Evolutionary conservation across 2,113 vertebrate genomes (phyloP).

Genomic region (Calonectris borealis): DNA sequence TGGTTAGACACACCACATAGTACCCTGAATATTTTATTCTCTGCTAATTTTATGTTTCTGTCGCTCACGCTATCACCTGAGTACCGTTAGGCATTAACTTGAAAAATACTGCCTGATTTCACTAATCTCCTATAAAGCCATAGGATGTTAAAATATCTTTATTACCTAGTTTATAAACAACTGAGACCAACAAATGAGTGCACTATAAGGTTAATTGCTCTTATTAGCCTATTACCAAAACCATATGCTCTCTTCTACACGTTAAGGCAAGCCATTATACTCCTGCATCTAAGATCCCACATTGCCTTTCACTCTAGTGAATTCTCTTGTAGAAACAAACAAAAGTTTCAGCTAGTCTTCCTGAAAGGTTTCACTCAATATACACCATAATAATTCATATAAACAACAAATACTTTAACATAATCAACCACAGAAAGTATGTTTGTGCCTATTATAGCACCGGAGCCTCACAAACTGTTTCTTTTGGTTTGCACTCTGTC

Average conservation of each 20-base stretch:
- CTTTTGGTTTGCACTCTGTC: neutral
- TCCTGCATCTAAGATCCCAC: neutral
- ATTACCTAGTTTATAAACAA: conserved; percentile 62
- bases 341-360: neutral
- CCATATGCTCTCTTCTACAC: conserved; percentile 23
- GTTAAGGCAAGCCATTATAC: neutral
- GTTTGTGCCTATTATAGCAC: neutral
- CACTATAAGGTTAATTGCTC: conserved; percentile 53
- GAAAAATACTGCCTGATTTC: neutral
- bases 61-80: neutral
- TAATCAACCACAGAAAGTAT: neutral
- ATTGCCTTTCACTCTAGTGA: neutral
- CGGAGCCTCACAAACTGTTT: rapidly evolving
- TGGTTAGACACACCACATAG: neutral
- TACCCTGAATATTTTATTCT: neutral
- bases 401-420: neutral
- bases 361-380: neutral
- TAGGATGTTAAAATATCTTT: conserved; percentile 48
- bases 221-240: conserved; percentile 54
- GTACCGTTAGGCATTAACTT: neutral
- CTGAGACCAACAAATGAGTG: conserved; percentile 38
- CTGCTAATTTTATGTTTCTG: neutral
- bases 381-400: neutral
- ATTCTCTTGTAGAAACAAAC: neutral
- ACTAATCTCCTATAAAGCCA: conserved; percentile 46